phyloP scores from a whole-genome alignment of 1,140 invertebrate genomes.

The Sesamia nonagrioides region DNA sequence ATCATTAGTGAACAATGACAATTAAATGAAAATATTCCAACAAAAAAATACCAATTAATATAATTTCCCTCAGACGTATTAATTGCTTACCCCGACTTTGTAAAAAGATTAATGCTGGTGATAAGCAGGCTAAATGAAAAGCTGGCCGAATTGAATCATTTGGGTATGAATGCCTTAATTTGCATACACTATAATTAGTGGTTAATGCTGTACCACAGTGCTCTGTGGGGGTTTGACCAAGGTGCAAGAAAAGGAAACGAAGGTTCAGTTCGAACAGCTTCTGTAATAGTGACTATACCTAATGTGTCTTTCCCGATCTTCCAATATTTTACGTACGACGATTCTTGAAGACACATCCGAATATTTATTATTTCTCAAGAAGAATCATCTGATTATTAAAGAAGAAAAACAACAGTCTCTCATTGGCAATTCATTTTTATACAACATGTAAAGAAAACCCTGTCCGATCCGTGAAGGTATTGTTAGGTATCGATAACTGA shows the following conservation, averaged over 20 bases:
- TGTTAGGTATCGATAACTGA: too few species aligned
- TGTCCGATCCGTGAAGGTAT: too few species aligned
- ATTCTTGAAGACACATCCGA: too few species aligned
- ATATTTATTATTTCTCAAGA: too few species aligned
- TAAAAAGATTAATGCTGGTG: slow-evolving; percentile 68
- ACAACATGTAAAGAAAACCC: too few species aligned
- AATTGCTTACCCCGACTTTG: slow-evolving; percentile 54
- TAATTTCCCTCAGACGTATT: slow-evolving; percentile 46
- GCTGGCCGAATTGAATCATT: slow-evolving; percentile 74
- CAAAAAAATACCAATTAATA: slow-evolving; percentile 19
- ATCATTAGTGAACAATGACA: slow-evolving; percentile 14
- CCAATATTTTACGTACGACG: too few species aligned
- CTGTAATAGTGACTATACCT: neutral
- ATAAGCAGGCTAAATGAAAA: slow-evolving; percentile 76
- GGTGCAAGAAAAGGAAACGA: neutral
- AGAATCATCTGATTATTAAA: too few species aligned
- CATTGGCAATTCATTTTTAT: too few species aligned
- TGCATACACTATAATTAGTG: slow-evolving; percentile 78
- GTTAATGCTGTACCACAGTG: slow-evolving; percentile 58
- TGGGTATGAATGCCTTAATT: slow-evolving; percentile 74
- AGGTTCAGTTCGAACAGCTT: neutral
- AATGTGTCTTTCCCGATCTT: too few species aligned
- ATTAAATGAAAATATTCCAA: slow-evolving; percentile 20
- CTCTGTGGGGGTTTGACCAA: slow-evolving; percentile 5
- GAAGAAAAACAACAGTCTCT: too few species aligned